These are phyloP conservation scores for Suricata suricatta DNA, from an alignment of 2,113 vertebrate species.

Conservation along the genomic window DNA sequence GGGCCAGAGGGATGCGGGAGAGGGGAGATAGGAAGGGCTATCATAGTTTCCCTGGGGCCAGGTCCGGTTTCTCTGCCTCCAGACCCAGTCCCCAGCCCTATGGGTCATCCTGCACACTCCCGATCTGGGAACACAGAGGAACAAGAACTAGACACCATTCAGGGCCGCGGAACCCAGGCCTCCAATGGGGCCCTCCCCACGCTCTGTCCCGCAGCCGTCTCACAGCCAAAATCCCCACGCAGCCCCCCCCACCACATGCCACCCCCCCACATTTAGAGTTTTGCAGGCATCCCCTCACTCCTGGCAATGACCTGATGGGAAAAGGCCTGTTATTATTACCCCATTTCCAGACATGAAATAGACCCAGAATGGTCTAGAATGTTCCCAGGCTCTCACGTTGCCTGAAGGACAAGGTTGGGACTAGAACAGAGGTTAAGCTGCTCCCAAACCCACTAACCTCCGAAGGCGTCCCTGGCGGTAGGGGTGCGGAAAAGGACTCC, in stretches of 20 bases:
- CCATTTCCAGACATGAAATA: neutral
- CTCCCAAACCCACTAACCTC: neutral
- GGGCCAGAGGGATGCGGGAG: neutral
- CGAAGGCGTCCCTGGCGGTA: neutral
- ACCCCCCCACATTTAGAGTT: rapidly evolving
- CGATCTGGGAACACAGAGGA: neutral
- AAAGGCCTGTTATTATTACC: neutral
- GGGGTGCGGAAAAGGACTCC: neutral
- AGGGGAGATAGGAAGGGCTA: neutral
- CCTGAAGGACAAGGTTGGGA: neutral
- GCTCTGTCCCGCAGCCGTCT: neutral
- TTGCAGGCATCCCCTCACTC: neutral
- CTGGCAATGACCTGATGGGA: neutral
- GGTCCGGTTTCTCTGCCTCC: neutral
- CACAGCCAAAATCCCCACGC: too few species aligned
- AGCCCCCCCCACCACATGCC: neutral
- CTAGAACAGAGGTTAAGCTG: neutral
- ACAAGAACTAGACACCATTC: neutral
- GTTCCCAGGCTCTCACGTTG: neutral
- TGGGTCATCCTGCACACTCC: neutral
- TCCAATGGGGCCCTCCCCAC: neutral
- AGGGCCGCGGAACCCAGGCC: neutral
- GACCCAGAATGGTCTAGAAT: neutral
- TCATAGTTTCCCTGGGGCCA: neutral
- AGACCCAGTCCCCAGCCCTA: neutral